phyloP scores from a whole-genome alignment of 1,140 invertebrate genomes.

The Camponotus pennsylvanicus region DNA sequence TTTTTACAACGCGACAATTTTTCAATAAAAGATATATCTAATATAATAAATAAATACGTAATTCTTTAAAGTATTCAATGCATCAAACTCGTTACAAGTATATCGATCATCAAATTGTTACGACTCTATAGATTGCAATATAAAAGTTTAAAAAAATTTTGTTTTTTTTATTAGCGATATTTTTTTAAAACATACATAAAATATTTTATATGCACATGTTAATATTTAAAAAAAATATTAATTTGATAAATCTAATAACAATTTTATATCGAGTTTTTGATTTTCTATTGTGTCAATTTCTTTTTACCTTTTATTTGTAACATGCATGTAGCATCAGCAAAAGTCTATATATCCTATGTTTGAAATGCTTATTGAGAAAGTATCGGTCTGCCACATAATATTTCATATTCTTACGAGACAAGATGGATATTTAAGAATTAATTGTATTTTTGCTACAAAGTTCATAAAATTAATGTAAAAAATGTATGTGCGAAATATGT shows the following conservation, averaged over 20 bases:
- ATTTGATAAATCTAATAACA: not conserved
- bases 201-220: not conserved
- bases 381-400: not conserved
- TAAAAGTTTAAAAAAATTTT: not conserved
- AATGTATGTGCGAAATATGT: not conserved
- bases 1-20: not conserved
- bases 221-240: not conserved
- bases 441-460: not conserved
- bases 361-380: not conserved
- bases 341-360: not conserved
- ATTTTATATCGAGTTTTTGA: not conserved
- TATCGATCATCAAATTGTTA: too few relatives aligned
- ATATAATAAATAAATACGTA: conserved; percentile 2
- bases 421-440: not conserved
- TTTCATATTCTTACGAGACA: not conserved
- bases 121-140: not conserved
- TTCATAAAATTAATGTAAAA: conserved; percentile 1
- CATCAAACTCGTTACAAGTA: not conserved
- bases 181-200: not conserved
- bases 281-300: not conserved
- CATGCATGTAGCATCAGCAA: not conserved
- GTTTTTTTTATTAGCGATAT: not conserved
- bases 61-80: not conserved
- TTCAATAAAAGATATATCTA: not conserved
- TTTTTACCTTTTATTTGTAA: not conserved